Conservation (phyloP, 2,888 invertebrate species). For the Imbricaverruca yamaguchii region DNA sequence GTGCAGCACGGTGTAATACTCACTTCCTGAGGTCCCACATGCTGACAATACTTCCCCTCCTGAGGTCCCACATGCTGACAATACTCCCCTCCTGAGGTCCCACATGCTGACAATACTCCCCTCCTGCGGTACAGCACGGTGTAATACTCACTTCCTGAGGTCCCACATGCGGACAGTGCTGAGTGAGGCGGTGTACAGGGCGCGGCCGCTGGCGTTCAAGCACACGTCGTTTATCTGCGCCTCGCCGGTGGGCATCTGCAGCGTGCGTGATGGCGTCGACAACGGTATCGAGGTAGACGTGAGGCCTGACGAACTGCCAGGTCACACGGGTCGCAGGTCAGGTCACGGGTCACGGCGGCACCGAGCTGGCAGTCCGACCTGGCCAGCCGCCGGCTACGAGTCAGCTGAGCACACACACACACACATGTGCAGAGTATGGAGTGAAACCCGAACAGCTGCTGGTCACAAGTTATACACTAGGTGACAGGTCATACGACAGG, state of each 20-base stretch:
- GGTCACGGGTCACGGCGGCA: too few species aligned
- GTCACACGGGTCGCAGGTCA: neutral
- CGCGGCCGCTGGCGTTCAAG: slow-evolving; percentile 53
- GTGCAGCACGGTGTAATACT: slow-evolving; percentile 25
- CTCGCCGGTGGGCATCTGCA: slow-evolving; percentile 54
- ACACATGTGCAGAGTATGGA: too few species aligned
- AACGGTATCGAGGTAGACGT: slow-evolving; percentile 43
- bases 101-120: slow-evolving; percentile 68
- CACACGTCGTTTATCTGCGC: slow-evolving; percentile 61
- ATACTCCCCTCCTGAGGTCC: slow-evolving; percentile 60
- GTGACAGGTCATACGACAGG: too few species aligned
- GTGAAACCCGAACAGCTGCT: too few species aligned
- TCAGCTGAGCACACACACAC: too few species aligned
- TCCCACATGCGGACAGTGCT: slow-evolving; percentile 81
- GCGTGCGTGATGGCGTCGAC: slow-evolving; percentile 47
- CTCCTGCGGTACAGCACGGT: neutral
- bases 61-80: slow-evolving; percentile 74
- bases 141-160: slow-evolving; percentile 49
- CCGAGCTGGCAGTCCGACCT: too few species aligned
- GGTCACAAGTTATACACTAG: too few species aligned
- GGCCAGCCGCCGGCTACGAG: too few species aligned
- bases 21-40: slow-evolving; percentile 69
- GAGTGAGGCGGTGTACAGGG: slow-evolving; percentile 68
- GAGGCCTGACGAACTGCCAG: slow-evolving; percentile 31
- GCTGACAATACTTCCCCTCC: slow-evolving; percentile 62